A percentile compares a stretch with the other conserved stretches of the same genome.
Conservation (phyloP, 2,797 vertebrate species). For the Tapirus indicus region DNA sequence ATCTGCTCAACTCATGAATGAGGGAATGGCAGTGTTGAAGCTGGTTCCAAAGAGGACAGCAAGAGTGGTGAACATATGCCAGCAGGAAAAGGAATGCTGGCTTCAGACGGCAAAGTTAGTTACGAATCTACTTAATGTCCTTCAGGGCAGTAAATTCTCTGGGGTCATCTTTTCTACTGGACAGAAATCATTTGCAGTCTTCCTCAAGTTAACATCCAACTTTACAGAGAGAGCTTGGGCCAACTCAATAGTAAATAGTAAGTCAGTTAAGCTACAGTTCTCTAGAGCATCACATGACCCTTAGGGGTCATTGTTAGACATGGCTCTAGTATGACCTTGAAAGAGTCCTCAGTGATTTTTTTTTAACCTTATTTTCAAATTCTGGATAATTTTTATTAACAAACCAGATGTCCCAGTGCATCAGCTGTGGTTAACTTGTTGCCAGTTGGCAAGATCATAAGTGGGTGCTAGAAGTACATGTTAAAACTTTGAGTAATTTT, state of each 20-base stretch:
- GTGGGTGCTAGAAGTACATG: background rate
- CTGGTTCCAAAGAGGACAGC: background rate
- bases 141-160: background rate
- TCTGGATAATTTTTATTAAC: background rate
- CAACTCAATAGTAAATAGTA: background rate
- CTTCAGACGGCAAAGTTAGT: background rate
- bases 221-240: background rate
- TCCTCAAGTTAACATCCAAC: background rate
- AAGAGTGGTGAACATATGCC: too few relatives aligned
- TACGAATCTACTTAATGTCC: background rate
- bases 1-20: background rate
- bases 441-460: background rate
- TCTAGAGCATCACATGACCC: background rate
- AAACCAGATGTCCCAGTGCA: background rate
- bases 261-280: background rate
- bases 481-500: background rate
- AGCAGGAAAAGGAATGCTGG: background rate
- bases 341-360: background rate
- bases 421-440: too few relatives aligned
- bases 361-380: background rate
- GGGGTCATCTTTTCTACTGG: too few relatives aligned
- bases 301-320: too few relatives aligned
- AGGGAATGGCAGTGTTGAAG: background rate
- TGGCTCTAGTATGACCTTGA: background rate
- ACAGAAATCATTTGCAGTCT: background rate